Percentiles rank a stretch among this genome's conserved stretches.
Conservation (phyloP, 2,888 invertebrate species). For the Phalangium opilio region DNA sequence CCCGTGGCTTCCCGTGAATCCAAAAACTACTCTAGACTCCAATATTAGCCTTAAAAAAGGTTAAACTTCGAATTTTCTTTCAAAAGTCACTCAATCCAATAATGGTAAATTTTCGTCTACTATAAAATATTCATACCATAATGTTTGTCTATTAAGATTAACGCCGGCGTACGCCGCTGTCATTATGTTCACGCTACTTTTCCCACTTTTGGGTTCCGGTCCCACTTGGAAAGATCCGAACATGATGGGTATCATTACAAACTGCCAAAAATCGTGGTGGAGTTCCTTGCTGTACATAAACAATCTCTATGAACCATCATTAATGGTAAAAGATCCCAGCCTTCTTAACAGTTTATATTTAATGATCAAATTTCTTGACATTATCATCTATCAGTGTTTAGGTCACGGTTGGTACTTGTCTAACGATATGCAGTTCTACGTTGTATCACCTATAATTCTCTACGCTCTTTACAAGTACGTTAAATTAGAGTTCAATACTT, state of each 20-base stretch:
- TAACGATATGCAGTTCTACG: neutral
- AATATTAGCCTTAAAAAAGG: no score
- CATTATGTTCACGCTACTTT: neutral
- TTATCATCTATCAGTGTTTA: neutral
- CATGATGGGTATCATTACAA: neutral
- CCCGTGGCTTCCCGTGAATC: no score
- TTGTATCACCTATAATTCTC: neutral
- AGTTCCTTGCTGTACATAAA: neutral
- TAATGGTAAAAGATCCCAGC: neutral
- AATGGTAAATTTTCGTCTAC: no score
- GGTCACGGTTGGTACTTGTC: neutral
- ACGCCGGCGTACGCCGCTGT: neutral
- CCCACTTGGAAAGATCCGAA: neutral
- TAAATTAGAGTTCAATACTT: no score
- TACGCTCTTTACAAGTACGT: neutral
- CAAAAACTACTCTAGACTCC: no score
- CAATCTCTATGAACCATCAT: neutral
- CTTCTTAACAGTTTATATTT: no score
- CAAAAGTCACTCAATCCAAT: no score
- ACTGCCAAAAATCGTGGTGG: neutral
- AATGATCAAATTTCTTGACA: no score
- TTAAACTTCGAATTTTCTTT: no score
- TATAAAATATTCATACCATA: no score
- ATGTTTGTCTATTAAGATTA: neutral
- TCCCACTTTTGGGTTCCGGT: neutral